These are phyloP conservation scores for Caenorhabditis afra DNA, from an alignment of 2,888 invertebrate genomes.

Conservation along the genomic window DNA sequence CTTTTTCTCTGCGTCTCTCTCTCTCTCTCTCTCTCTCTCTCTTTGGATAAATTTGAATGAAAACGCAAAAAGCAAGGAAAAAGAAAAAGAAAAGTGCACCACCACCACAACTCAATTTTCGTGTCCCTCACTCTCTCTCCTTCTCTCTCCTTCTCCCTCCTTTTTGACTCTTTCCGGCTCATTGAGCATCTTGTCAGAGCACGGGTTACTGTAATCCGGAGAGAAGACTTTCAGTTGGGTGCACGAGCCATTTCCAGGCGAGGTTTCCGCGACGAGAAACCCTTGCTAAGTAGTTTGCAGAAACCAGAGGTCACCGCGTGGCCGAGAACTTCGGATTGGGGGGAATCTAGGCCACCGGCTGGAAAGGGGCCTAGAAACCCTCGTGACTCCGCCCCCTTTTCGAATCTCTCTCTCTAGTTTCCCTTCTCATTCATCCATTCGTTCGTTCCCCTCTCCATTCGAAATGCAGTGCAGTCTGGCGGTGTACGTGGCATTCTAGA, in stretches of 20 bases:
- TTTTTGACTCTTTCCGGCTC: conserved; percentile 13
- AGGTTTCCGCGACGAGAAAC: conserved; percentile 14
- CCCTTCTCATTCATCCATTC: too few species aligned
- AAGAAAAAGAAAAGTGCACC: conserved; percentile 10
- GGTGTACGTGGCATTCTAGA: conserved; percentile 5
- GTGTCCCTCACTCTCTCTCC: too few species aligned
- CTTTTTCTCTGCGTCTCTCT: background rate
- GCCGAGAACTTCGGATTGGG: conserved; percentile 5
- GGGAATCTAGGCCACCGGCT: background rate
- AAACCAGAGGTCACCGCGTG: background rate
- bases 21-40: conserved; percentile 1
- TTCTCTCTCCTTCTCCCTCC: too few species aligned
- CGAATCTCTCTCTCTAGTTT: too few species aligned
- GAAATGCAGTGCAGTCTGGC: conserved; percentile 10
- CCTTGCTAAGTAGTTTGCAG: conserved; percentile 4
- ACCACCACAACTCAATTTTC: conserved; percentile 36
- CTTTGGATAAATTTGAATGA: conserved; percentile 1
- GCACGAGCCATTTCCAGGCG: conserved; percentile 12
- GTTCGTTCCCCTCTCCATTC: background rate
- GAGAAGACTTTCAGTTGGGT: conserved; percentile 25
- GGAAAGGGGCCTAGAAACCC: conserved; percentile 1
- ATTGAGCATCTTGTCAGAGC: conserved; percentile 22
- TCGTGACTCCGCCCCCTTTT: too few species aligned
- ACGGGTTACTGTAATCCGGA: conserved; percentile 14
- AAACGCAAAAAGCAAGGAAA: conserved; percentile 1